Evolutionary conservation across 2,113 vertebrate species (phyloP).

Genomic region (Corythoichthys haematopterus): DNA sequence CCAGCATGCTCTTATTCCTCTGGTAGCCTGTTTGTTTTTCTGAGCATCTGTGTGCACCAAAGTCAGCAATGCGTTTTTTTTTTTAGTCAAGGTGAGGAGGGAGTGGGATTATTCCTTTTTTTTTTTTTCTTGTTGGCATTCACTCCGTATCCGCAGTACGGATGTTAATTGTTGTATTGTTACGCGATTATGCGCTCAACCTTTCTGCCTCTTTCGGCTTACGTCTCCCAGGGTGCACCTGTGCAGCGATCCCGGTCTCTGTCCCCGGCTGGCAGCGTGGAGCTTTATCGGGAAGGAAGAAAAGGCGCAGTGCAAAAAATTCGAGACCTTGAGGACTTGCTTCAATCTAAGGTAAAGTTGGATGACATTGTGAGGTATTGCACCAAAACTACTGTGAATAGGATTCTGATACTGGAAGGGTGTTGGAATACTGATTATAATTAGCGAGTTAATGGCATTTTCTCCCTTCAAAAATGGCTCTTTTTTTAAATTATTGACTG

Average conservation of each 20-base stretch:
- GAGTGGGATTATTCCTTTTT: constrained; percentile 75
- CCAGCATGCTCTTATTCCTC: constrained; percentile 87
- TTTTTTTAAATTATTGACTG: too few relatives aligned
- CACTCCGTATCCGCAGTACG: constrained; percentile 75
- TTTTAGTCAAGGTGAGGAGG: constrained; percentile 56
- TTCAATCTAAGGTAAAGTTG: constrained; percentile 80
- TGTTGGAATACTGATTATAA: too few relatives aligned
- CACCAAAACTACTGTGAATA: too few relatives aligned
- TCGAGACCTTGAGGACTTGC: constrained; percentile 80
- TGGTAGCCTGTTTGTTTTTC: constrained; percentile 81
- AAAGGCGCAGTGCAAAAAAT: constrained; percentile 74
- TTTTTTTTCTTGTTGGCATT: constrained; percentile 79
- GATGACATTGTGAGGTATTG: background rate
- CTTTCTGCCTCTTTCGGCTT: constrained; percentile 67
- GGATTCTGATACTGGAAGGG: too few relatives aligned
- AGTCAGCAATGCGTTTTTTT: constrained; percentile 33
- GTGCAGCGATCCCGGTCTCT: constrained; percentile 90
- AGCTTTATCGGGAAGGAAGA: constrained; percentile 68
- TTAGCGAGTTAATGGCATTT: too few relatives aligned
- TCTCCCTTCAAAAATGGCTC: too few relatives aligned
- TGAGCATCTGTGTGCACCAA: constrained; percentile 45
- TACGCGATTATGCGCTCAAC: constrained; percentile 76
- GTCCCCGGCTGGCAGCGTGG: constrained; percentile 81
- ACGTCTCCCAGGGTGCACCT: constrained; percentile 83
- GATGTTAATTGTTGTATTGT: constrained; percentile 88